Evolutionary conservation across 2,113 vertebrate genomes (phyloP).

Genomic region (Monarcha castaneiventris): DNA sequence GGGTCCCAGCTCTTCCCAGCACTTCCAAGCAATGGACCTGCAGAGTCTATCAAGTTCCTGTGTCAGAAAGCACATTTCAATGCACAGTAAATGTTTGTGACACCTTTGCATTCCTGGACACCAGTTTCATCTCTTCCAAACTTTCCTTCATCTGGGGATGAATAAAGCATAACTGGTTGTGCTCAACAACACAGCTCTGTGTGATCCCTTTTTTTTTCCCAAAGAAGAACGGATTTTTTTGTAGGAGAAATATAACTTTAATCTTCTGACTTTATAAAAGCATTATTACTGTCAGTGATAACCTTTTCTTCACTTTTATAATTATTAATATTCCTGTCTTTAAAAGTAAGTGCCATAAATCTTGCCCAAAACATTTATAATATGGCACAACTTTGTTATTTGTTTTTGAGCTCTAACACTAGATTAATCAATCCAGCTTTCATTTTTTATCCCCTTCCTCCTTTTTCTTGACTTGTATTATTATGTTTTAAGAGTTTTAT

Average conservation of each 20-base stretch:
- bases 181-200: background rate
- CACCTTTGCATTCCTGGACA: background rate
- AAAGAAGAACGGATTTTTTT: background rate
- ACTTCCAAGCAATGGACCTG: background rate
- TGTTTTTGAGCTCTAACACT: background rate
- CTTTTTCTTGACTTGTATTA: background rate
- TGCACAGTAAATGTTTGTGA: background rate
- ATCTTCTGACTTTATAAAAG: background rate
- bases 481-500: background rate
- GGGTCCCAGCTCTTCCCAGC: background rate
- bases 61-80: background rate
- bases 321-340: conserved; percentile 6
- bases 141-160: background rate
- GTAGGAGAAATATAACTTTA: background rate
- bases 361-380: background rate
- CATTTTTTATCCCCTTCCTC: background rate
- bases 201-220: background rate
- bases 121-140: background rate
- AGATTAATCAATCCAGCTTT: background rate
- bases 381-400: background rate
- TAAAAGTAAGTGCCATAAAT: conserved; percentile 10
- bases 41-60: background rate
- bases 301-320: background rate
- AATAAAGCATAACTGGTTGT: background rate
- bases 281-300: background rate